Evolutionary conservation across 1,140 invertebrate species (phyloP), one percentile per base, ranked within the genome.

Genomic region (Calliopsis andreniformis): DNA sequence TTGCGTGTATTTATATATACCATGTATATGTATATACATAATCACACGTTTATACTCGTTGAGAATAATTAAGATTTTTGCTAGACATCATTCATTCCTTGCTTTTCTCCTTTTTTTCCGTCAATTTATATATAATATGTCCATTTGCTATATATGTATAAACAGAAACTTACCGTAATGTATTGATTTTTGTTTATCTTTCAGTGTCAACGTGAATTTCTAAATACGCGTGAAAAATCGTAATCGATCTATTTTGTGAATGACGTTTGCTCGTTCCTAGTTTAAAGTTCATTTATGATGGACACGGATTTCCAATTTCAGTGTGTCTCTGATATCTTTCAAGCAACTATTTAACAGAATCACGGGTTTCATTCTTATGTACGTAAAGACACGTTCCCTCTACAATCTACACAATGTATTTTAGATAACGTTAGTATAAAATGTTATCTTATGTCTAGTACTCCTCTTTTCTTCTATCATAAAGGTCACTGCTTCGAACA

Each of bases 391-490:
- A 78, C 20, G 7, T 70, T 14, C 56, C 28, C 53, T 61, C 77
- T 86, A 88, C 73, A 56, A 82, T 61, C 80, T 90, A 87, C 76
- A 71, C 84, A 86, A 85, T 82, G 64, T 73, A 83, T 67, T 75
- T 87, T 83, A 86, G 80, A 82, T 78, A 82, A 75, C 64, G 55
- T 83, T 79, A 84, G 88, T 88, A 89, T 77, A 89, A 88, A 89
- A 89, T 76, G 79, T 84, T 85, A 72, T 69, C 82, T 87, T 79
- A 84, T 18, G 55, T 43, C 53, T 82, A 86, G 30, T 79, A 82
- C 62, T 76, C 66, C 63, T 78, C 76, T 80, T 77, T 47, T 63
- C 32, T 70, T 39, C 42, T 81, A 78, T 42, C 53, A 35, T 78
- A 77, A 79, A 42, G 35, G 67, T 55, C 47, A 47, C 53, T 55